These are phyloP conservation scores for Onychomys arenicola DNA, from an alignment of 2,797 vertebrate genomes.

Conservation along the genomic window DNA sequence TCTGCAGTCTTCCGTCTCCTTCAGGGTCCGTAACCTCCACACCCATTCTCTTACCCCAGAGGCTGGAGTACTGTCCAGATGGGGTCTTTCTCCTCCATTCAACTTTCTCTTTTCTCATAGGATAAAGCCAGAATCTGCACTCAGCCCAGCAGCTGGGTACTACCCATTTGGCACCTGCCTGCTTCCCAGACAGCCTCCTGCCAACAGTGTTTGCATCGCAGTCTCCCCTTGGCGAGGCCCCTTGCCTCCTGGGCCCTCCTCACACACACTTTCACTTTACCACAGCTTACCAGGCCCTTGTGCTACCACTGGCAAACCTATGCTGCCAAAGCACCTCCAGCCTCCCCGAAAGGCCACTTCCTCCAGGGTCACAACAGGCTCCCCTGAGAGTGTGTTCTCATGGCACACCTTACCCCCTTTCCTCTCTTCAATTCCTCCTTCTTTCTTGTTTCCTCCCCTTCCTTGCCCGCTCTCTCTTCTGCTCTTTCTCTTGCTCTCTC, in stretches of 20 bases:
- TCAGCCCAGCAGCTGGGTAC: neutral
- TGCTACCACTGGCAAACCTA: neutral
- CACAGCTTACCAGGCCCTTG: rapidly evolving
- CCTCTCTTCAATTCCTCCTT: no score
- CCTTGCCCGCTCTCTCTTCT: no score
- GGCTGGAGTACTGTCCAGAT: neutral
- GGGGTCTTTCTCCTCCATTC: neutral
- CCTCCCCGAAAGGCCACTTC: neutral
- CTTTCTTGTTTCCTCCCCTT: neutral
- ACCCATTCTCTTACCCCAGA: neutral
- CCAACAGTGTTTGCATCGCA: neutral
- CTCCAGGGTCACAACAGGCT: neutral
- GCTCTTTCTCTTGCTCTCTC: neutral
- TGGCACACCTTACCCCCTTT: neutral
- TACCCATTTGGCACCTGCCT: neutral
- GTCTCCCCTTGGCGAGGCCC: no score
- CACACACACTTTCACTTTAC: neutral
- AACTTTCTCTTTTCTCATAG: neutral
- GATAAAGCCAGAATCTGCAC: neutral
- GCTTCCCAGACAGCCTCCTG: neutral
- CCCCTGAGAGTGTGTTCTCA: neutral
- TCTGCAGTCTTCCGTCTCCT: neutral
- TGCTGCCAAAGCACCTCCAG: neutral
- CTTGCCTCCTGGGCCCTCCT: neutral
- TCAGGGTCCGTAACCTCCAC: neutral